Conservation (phyloP, 2,888 invertebrate genomes). For the Lasioglossum vierecki region DNA sequence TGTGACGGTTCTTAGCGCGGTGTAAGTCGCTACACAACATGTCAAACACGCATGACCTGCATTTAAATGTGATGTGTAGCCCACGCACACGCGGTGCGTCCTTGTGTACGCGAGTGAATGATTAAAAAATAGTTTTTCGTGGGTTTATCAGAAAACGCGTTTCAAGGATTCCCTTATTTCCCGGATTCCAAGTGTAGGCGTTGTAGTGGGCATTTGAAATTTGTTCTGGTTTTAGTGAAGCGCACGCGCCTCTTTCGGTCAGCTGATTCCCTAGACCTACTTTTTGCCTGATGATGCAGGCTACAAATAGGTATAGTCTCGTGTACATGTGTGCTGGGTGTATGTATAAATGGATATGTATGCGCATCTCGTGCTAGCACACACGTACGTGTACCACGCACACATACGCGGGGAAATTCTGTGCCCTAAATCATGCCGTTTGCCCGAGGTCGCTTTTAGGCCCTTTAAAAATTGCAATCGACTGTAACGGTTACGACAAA, state of each 20-base stretch:
- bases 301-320: slow-evolving; percentile 62
- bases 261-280: slow-evolving; percentile 83
- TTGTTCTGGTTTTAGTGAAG: slow-evolving; percentile 53
- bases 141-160: slow-evolving; percentile 34
- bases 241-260: slow-evolving; percentile 76
- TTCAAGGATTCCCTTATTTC: slow-evolving; percentile 36
- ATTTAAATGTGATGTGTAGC: slow-evolving; percentile 34
- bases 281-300: slow-evolving; percentile 75
- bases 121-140: slow-evolving; percentile 30
- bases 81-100: background rate
- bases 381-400: slow-evolving; percentile 45
- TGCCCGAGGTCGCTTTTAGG: slow-evolving; percentile 67
- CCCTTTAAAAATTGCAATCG: slow-evolving; percentile 33
- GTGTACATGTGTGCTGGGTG: slow-evolving; percentile 29
- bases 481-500: slow-evolving; percentile 13
- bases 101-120: slow-evolving; percentile 3
- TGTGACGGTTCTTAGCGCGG: background rate
- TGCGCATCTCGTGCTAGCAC: slow-evolving; percentile 30
- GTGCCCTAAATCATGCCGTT: slow-evolving; percentile 73
- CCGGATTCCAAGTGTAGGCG: slow-evolving; percentile 42
- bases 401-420: slow-evolving; percentile 61
- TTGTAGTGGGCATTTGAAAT: slow-evolving; percentile 66
- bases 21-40: background rate
- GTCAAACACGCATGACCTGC: slow-evolving; percentile 36
- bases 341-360: background rate